Evolutionary conservation across 2,113 vertebrate species (phyloP).

Genomic region (Oncorhynchus gorbuscha): DNA sequence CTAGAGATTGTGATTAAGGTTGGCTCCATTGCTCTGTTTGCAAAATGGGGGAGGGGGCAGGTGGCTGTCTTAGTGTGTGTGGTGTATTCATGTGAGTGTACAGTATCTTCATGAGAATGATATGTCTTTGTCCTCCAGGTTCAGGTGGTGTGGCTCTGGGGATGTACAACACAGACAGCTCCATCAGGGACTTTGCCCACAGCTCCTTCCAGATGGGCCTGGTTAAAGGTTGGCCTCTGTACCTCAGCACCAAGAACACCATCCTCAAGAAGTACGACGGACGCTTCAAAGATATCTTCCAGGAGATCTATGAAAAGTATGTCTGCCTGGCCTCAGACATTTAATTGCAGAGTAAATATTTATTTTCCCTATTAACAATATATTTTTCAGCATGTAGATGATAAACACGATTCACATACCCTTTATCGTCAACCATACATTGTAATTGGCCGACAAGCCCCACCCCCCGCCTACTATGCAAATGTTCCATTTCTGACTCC

Average conservation of each 20-base stretch:
- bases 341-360: too few relatives aligned
- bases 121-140: slow-evolving; percentile 62
- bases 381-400: too few relatives aligned
- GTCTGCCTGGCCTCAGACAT: neutral
- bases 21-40: neutral
- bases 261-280: slow-evolving; percentile 97
- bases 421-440: too few relatives aligned
- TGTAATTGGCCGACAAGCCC: too few relatives aligned
- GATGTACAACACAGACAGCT: slow-evolving; percentile 96
- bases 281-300: slow-evolving; percentile 97
- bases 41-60: neutral
- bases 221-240: slow-evolving; percentile 87
- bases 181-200: slow-evolving; percentile 94
- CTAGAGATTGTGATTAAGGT: neutral
- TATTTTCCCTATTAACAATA: neutral
- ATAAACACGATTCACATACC: too few relatives aligned
- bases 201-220: slow-evolving; percentile 97
- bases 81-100: neutral
- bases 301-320: slow-evolving; percentile 98
- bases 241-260: slow-evolving; percentile 99
- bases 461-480: too few relatives aligned
- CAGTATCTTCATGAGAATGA: neutral
- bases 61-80: neutral
- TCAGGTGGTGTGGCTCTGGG: slow-evolving; percentile 93
- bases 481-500: too few relatives aligned